Percentiles rank a stretch among this genome's conserved stretches.
Evolutionary conservation across 1,140 invertebrate species (phyloP).

Genomic region (Hestina assimilis): DNA sequence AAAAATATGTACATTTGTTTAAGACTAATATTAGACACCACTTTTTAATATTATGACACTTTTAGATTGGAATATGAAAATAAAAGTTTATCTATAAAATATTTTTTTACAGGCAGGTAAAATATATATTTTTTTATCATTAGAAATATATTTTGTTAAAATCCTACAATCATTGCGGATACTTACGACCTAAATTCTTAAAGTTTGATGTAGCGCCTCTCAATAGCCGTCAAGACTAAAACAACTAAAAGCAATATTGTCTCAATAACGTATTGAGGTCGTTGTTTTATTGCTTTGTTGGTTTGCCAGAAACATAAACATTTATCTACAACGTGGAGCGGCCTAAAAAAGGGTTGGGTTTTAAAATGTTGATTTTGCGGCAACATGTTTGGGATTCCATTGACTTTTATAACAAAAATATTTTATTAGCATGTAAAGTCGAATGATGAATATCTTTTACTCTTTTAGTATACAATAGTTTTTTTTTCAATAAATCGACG

Average conservation of each 20-base stretch:
- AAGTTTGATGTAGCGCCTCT: background rate
- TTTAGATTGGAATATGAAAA: no score
- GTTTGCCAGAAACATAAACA: background rate
- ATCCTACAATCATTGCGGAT: no score
- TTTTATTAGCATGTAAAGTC: background rate
- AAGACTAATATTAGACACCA: no score
- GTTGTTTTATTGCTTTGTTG: slow-evolving; percentile 5
- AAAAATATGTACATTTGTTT: no score
- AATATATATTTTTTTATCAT: no score
- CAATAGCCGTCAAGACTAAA: background rate
- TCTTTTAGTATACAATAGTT: no score
- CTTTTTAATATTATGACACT: no score
- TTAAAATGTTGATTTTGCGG: background rate
- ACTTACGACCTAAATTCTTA: background rate
- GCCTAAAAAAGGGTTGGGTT: background rate
- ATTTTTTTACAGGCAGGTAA: no score
- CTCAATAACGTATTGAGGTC: slow-evolving; percentile 5
- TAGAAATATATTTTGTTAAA: no score
- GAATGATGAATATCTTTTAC: background rate
- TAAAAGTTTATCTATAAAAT: no score
- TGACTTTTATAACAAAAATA: background rate
- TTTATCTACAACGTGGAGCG: background rate
- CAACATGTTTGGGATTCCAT: background rate
- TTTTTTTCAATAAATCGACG: no score
- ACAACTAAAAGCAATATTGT: background rate